Evolutionary conservation across 1,140 invertebrate genomes (phyloP).

Genomic region (Brachionus asplanchnoidis): DNA sequence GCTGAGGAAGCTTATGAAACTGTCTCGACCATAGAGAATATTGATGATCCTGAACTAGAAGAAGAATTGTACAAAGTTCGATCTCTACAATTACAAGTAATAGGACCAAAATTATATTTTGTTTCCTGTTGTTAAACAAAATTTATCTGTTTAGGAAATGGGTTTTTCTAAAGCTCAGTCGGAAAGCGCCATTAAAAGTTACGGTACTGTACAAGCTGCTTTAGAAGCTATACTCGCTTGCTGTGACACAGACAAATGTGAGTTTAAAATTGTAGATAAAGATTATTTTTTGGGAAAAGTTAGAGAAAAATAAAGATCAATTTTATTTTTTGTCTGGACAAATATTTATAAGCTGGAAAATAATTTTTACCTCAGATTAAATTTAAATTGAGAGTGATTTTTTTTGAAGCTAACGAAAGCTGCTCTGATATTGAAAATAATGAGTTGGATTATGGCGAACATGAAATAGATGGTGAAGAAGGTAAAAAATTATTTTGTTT

Average conservation of each 20-base stretch:
- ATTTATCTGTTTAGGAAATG: conserved; percentile 52
- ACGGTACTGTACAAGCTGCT: conserved; percentile 57
- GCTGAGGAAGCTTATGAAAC: conserved; percentile 60
- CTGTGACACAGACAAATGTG: conserved; percentile 27
- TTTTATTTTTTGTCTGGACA: neutral
- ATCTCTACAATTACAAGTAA: conserved; percentile 57
- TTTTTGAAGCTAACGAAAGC: conserved; percentile 27
- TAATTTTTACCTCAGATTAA: neutral
- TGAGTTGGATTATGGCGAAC: conserved; percentile 55
- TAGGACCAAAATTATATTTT: neutral
- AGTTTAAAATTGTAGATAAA: neutral
- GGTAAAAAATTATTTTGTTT: conserved; percentile 47
- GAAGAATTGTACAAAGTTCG: conserved; percentile 58
- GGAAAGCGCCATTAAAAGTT: conserved; percentile 56
- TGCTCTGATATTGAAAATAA: conserved; percentile 43
- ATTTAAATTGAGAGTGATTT: neutral
- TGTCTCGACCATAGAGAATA: conserved; percentile 59
- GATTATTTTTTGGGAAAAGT: neutral
- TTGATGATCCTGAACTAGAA: conserved; percentile 58
- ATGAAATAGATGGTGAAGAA: conserved; percentile 55
- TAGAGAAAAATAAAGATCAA: neutral
- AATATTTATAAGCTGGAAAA: no score
- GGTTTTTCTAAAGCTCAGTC: conserved; percentile 58
- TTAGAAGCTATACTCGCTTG: conserved; percentile 56
- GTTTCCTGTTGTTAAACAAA: neutral